Percentiles rank a stretch among this genome's conserved stretches.
These are phyloP conservation scores for Melopsittacus undulatus DNA, from an alignment of 2,797 vertebrate species.

Conservation along the genomic window DNA sequence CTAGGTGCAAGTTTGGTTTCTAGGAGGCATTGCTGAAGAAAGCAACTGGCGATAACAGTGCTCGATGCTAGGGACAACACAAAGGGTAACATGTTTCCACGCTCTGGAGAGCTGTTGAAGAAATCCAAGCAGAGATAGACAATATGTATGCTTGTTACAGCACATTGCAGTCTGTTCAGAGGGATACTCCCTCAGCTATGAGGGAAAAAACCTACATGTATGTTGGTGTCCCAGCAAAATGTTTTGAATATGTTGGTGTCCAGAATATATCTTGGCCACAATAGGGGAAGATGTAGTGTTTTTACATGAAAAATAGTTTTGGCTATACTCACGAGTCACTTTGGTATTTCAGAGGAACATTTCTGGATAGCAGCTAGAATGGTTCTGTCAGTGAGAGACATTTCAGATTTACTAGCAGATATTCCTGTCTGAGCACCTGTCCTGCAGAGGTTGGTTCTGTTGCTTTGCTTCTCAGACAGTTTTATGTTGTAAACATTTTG, in stretches of 20 bases:
- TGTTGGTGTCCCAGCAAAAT: background rate
- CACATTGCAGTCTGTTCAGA: background rate
- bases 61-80: background rate
- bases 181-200: background rate
- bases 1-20: background rate
- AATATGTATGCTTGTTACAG: background rate
- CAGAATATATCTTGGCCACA: background rate
- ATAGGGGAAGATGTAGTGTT: background rate
- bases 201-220: background rate
- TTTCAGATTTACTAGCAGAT: background rate
- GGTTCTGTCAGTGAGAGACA: background rate
- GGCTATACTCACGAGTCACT: background rate
- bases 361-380: background rate
- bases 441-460: conserved; percentile 16
- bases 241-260: background rate
- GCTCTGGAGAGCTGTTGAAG: background rate
- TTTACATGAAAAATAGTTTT: background rate
- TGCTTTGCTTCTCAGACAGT: conserved; percentile 5
- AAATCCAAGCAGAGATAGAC: background rate
- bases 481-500: conserved; percentile 4
- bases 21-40: background rate
- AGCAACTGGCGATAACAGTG: background rate
- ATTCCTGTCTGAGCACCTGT: conserved; percentile 22
- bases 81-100: background rate
- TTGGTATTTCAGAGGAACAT: background rate